Evolutionary conservation across 2,888 invertebrate genomes (phyloP).

Genomic region (Chrysodeixis includens): DNA sequence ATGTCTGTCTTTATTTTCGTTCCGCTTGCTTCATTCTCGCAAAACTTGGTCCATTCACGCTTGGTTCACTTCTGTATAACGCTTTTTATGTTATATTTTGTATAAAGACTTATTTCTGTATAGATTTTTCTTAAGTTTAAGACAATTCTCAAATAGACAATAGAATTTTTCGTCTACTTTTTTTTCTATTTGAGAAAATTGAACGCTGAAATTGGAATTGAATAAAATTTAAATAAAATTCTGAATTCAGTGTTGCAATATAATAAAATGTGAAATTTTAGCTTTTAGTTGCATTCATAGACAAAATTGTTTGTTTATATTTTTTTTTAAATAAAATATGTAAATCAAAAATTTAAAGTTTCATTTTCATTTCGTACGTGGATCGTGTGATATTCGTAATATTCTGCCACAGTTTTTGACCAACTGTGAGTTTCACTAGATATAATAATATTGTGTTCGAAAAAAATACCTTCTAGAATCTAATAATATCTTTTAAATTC

Average conservation of each 20-base stretch:
- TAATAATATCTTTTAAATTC: too few relatives aligned
- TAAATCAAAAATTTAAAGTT: conserved; percentile 26
- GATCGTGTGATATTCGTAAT: too few relatives aligned
- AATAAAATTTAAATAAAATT: conserved; percentile 11
- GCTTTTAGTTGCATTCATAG: conserved; percentile 48
- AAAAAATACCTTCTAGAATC: too few relatives aligned
- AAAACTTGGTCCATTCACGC: conserved; percentile 69
- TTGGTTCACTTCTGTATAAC: conserved; percentile 68
- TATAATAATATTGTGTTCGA: too few relatives aligned
- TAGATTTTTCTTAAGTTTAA: conserved; percentile 55
- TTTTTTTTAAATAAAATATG: conserved; percentile 39
- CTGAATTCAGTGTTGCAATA: conserved; percentile 28
- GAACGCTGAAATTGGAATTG: conserved; percentile 25
- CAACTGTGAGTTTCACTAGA: too few relatives aligned
- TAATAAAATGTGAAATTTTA: conserved; percentile 26
- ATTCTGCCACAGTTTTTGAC: too few relatives aligned
- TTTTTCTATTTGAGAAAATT: conserved; percentile 38
- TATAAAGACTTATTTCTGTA: conserved; percentile 59
- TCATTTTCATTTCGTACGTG: conserved; percentile 40
- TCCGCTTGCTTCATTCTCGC: conserved; percentile 80
- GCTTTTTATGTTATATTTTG: conserved; percentile 66
- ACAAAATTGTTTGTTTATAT: conserved; percentile 53
- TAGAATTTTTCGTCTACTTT: background rate
- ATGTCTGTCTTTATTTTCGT: conserved; percentile 40
- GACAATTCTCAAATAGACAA: conserved; percentile 34